Conservation (phyloP, 2,113 vertebrate genomes). For the Carettochelys insculpta region DNA sequence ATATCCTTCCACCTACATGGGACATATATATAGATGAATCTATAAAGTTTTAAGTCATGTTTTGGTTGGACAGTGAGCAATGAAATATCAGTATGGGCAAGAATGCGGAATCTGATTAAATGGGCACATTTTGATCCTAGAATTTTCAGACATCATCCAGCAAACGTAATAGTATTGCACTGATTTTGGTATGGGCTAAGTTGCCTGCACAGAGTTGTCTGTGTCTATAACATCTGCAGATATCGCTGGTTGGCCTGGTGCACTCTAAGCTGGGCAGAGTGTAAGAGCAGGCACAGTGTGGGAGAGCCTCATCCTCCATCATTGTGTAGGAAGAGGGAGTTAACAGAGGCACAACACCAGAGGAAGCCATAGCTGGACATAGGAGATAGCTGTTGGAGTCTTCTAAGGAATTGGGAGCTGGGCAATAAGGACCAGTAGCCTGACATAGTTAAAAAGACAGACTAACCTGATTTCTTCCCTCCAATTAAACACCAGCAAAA, state of each 20-base stretch:
- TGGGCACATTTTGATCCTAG: background rate
- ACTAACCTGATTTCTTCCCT: background rate
- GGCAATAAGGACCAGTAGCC: background rate
- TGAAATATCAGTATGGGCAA: background rate
- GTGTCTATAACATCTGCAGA: background rate
- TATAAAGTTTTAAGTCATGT: too few relatives aligned
- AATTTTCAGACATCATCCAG: background rate
- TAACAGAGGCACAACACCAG: background rate
- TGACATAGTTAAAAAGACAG: background rate
- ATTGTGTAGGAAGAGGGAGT: background rate
- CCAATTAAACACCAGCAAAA: background rate
- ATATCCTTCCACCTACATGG: background rate
- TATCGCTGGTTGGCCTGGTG: background rate
- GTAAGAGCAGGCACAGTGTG: background rate
- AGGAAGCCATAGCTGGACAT: background rate
- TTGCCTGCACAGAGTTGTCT: too few relatives aligned
- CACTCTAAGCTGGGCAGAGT: background rate
- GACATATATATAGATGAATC: background rate
- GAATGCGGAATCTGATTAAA: slow-evolving; percentile 2
- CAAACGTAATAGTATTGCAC: background rate
- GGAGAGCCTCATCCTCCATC: background rate
- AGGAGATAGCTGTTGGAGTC: fast-evolving
- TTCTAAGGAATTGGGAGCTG: background rate
- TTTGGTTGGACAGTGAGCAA: background rate
- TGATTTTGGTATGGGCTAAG: too few relatives aligned